Conservation (phyloP, 1,140 invertebrate genomes). For the Aphelenchoides besseyi region DNA sequence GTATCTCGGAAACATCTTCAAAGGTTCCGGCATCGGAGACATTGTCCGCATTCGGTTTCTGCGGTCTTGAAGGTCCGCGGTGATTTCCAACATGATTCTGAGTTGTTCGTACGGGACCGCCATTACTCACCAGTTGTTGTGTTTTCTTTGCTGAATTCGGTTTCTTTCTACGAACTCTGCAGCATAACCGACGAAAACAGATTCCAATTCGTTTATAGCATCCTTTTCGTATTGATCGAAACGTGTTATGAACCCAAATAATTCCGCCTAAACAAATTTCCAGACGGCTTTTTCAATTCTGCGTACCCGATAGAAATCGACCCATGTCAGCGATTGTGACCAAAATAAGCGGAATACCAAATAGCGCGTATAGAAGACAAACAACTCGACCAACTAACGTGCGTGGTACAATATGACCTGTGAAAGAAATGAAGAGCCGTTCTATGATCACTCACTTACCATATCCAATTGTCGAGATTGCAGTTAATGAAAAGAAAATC, state of each 20-base stretch:
- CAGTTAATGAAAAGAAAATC: constrained; percentile 62
- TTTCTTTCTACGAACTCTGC: constrained; percentile 12
- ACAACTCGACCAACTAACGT: constrained; percentile 66
- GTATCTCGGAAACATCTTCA: constrained; percentile 62
- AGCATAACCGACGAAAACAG: constrained; percentile 31
- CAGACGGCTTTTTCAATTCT: no score
- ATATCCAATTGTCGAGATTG: constrained; percentile 61
- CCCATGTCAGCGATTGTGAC: constrained; percentile 67
- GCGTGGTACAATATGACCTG: constrained; percentile 66
- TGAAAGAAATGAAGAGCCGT: constrained; percentile 61
- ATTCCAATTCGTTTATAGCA: constrained; percentile 28
- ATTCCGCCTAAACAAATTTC: no score
- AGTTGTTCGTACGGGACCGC: constrained; percentile 7
- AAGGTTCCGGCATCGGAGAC: constrained; percentile 61
- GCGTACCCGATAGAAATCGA: constrained; percentile 56
- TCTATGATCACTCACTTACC: constrained; percentile 15
- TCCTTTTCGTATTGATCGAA: constrained; percentile 44
- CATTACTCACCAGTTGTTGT: constrained; percentile 5
- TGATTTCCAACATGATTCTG: constrained; percentile 30
- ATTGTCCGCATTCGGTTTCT: constrained; percentile 35
- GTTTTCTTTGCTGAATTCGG: neutral
- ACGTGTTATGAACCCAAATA: constrained; percentile 56
- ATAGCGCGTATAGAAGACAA: constrained; percentile 66
- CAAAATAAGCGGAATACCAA: constrained; percentile 67
- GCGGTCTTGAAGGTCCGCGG: constrained; percentile 22